Evolutionary conservation across 1,140 invertebrate genomes (phyloP).

Genomic region (Platorchestia sp.): DNA sequence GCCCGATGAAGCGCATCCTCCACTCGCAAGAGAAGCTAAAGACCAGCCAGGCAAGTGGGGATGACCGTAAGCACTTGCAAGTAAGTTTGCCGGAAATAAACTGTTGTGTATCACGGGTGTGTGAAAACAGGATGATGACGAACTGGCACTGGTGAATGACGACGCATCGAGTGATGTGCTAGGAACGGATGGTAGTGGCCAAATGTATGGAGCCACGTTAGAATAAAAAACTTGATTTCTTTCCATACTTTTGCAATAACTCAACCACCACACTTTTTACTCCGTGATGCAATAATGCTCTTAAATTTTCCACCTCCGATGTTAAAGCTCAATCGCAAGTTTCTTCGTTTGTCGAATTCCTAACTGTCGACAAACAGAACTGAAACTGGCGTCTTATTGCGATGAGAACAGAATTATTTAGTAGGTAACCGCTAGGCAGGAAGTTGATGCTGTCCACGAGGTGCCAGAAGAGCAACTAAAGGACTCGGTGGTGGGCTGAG

Average conservation of each 20-base stretch:
- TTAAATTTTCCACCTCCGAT: not conserved
- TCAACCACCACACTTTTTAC: not conserved
- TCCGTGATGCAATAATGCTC: not conserved
- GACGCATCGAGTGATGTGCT: not conserved
- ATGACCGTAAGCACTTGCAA: not conserved
- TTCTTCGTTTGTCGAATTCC: not conserved
- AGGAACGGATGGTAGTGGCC: not conserved
- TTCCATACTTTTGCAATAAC: not conserved
- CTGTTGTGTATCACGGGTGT: not conserved
- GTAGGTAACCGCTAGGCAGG: not conserved
- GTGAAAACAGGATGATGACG: not conserved
- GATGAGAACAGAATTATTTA: not conserved
- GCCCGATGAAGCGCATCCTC: not conserved
- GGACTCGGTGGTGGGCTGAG: slow-evolving; percentile 53
- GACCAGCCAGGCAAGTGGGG: not conserved
- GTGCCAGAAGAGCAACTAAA: slow-evolving; percentile 50
- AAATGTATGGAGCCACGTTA: slow-evolving; percentile 17
- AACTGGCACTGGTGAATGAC: not conserved
- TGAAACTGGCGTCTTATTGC: not conserved
- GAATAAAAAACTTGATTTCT: slow-evolving; percentile 25
- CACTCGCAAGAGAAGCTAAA: not conserved
- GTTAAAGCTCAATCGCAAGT: not conserved
- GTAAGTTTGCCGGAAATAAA: slow-evolving; percentile 1
- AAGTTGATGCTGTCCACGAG: slow-evolving; percentile 39
- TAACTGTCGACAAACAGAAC: not conserved